Conservation (phyloP, 1,140 invertebrate species). For the Papilio aristodemus region DNA sequence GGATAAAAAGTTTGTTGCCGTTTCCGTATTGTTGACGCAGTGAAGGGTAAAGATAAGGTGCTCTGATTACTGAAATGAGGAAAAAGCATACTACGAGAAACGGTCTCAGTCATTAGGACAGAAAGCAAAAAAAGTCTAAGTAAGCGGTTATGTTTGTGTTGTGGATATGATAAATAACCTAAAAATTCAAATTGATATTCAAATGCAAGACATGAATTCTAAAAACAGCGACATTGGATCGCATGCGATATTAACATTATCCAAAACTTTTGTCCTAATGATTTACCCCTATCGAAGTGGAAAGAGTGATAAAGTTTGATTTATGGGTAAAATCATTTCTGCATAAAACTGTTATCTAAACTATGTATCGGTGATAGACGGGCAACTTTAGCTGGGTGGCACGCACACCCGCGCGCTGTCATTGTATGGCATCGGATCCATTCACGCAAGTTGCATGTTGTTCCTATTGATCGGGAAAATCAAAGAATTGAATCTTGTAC, state of each 20-base stretch:
- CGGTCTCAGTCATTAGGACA: no score
- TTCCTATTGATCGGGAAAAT: constrained; percentile 48
- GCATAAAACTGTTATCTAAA: constrained; percentile 27
- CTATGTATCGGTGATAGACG: constrained; percentile 23
- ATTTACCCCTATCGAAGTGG: constrained; percentile 9
- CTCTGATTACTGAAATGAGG: background rate
- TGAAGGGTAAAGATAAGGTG: background rate
- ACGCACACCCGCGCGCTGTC: constrained; percentile 25
- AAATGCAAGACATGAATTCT: background rate
- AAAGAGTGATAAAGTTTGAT: constrained; percentile 35
- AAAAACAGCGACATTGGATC: constrained; percentile 20
- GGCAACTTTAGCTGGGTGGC: constrained; percentile 11
- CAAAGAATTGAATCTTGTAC: constrained; percentile 30
- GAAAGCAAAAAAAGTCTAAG: no score
- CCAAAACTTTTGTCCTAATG: constrained; percentile 28
- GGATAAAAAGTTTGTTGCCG: background rate
- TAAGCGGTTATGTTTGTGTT: background rate
- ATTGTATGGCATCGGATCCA: constrained; percentile 43
- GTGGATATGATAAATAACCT: constrained; percentile 9
- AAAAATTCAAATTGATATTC: constrained; percentile 23
- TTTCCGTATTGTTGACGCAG: background rate
- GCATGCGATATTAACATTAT: constrained; percentile 32
- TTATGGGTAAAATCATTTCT: constrained; percentile 29
- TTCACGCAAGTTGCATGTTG: constrained; percentile 47
- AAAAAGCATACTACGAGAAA: background rate